phyloP scores from a whole-genome alignment of 2,888 invertebrate genomes.

The Steinernema carpocapsae region DNA sequence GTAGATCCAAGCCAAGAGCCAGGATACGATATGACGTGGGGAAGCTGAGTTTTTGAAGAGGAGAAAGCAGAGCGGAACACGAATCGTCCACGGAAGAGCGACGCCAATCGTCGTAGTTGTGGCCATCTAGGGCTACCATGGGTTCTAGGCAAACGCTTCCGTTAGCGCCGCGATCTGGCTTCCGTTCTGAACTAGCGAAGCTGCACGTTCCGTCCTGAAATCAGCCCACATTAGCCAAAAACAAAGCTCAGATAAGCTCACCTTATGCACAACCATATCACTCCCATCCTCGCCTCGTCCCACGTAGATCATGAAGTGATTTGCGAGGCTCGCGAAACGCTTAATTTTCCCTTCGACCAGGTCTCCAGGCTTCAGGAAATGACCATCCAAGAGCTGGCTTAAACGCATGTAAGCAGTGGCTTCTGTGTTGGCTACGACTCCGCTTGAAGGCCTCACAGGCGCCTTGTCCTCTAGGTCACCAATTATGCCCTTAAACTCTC shows the following conservation, averaged over 20 bases:
- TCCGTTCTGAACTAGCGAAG: background rate
- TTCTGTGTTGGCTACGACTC: background rate
- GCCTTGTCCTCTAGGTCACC: background rate
- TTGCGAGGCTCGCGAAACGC: background rate
- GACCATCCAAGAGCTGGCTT: background rate
- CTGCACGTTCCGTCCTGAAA: background rate
- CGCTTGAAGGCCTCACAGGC: background rate
- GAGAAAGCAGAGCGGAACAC: background rate
- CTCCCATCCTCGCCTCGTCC: background rate
- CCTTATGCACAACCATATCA: constrained; percentile 8
- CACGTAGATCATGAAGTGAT: constrained; percentile 25
- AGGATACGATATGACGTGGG: background rate
- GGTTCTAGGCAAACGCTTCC: background rate
- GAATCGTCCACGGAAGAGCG: background rate
- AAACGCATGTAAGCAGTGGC: background rate
- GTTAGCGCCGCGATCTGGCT: background rate
- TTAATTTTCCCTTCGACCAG: constrained; percentile 13
- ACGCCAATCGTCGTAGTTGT: constrained; percentile 10
- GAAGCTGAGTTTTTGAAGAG: background rate
- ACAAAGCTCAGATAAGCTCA: background rate
- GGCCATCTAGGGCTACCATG: background rate
- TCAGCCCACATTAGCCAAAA: background rate
- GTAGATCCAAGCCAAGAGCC: background rate
- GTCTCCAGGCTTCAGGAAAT: constrained; percentile 14
- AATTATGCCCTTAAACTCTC: background rate